Base-by-base conservation (phyloP, 2,888 invertebrate species). In the Diploptera punctata region DNA sequence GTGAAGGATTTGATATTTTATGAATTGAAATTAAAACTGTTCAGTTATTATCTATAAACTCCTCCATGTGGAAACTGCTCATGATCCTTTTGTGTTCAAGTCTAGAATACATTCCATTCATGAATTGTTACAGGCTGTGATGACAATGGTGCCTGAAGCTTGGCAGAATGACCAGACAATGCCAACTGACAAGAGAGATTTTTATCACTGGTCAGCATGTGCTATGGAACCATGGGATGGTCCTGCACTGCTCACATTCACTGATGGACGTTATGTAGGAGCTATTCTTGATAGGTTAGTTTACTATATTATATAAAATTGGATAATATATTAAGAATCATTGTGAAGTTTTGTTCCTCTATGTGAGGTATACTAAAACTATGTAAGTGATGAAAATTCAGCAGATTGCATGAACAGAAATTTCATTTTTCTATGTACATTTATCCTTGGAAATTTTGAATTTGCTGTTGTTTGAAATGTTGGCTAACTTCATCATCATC, bases 151-250 rank as follows among this genome's bases (percentile, higher is more conserved):
- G 57, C 98, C 98, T 0, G 98, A 98, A 83, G 98, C 98, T 0
- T 98, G 98, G 98, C 98, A 98, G 84, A 96, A 97, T 81, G 98
- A 96, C 82, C 85, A 89, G 74, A 93, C 93, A 29, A 99, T 99
- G 99, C 88, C 93, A 1, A 88, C 90, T 75, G 95, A 95, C 80
- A 99, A 98, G 84, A 90, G 94, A 67, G 94, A 96, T 80, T 99
- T 97, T 82, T 99, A 99, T 84, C 93, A 95, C 77, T 99, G 99
- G 99, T 94, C 97, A 16, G 93, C 97, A 0, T 98, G 94, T 80
- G 94, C 93, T 19, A 99, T 99, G 99, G 99, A 99, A 82, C 99
- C 99, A 0, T 99, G 99, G 99, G 99, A 99, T 83, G 99, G 99
- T 31, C 94, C 95, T 1, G 99, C 99, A 1, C 86, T 99, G 74